These are phyloP conservation scores for Drosophila aff. DNA, from an alignment of 1,140 invertebrate genomes.

Conservation along the genomic window DNA sequence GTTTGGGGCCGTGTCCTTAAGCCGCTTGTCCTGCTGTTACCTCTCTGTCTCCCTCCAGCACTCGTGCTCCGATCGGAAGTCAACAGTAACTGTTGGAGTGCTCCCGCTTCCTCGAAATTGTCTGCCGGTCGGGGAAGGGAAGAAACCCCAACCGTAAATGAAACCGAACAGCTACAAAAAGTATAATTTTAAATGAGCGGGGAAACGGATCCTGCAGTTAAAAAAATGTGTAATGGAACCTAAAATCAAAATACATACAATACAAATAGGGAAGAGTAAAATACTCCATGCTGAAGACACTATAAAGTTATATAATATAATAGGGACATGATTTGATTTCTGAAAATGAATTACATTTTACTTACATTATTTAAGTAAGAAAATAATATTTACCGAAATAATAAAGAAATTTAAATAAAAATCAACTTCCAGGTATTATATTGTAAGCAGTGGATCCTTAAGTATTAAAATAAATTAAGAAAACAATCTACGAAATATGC, in stretches of 20 bases:
- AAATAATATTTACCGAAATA: too few relatives aligned
- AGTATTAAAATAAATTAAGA: neutral
- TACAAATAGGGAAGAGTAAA: neutral
- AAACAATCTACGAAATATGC: neutral
- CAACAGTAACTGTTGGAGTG: slow-evolving; percentile 74
- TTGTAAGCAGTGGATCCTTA: neutral
- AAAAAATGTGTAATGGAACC: neutral
- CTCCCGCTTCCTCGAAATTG: slow-evolving; percentile 71
- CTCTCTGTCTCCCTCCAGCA: slow-evolving; percentile 42
- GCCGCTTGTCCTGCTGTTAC: slow-evolving; percentile 77
- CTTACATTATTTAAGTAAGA: too few relatives aligned
- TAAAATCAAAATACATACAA: neutral
- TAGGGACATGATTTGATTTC: too few relatives aligned
- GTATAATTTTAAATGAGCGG: slow-evolving; percentile 24
- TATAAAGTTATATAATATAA: too few relatives aligned
- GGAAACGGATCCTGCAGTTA: slow-evolving; percentile 8
- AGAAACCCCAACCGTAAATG: slow-evolving; percentile 66
- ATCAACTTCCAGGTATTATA: neutral
- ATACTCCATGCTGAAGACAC: too few relatives aligned
- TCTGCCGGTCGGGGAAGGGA: slow-evolving; percentile 17
- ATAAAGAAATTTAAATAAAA: neutral
- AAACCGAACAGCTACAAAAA: slow-evolving; percentile 58
- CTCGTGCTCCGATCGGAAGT: slow-evolving; percentile 80
- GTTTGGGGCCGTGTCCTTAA: slow-evolving; percentile 66
- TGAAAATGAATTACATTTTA: too few relatives aligned